Base-by-base conservation (phyloP, 2,797 vertebrate species). In the Callimico goeldii region DNA sequence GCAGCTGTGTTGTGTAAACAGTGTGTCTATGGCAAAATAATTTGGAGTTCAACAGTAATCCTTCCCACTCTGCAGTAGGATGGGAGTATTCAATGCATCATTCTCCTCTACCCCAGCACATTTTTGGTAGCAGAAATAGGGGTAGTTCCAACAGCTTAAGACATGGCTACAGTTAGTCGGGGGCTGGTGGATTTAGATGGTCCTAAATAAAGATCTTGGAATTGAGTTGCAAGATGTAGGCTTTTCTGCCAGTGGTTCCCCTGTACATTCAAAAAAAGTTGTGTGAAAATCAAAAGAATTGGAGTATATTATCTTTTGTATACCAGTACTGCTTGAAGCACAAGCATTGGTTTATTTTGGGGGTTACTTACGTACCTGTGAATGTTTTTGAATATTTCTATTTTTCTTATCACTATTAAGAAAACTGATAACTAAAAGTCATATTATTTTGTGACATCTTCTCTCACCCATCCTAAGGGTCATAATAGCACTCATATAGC, bases 1-100 rank as follows among this genome's bases (percentile, higher is more conserved):
- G 80, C 95, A 96, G 89, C 93, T 97, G 97, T 91, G 93, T 88
- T 96, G 86, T 97, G 80, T 91, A 97, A 96, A 97, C 96, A 97
- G 15, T 26, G 70, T 94, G 88, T 96, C 91, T 96, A 58, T 81
- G 86, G 91, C 41, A 97, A 97, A 96, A 95, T 97, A 52, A 70
- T 97, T 93, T 93, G 75, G 43, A 97, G 43, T 89, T 93, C 57
- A 58, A 57, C 13, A 94, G 28, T 82, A 93, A 82, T 83, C 67
- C 58, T 86, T 91, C 48, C 79, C 41, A 20, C 33, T 90, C 46
- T 85, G 36, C 14, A 76, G 48, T 55, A 79, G 30, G 20, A 88
- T 88, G 50, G 12, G n/a, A 22, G 4, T 67, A 79, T 77, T 94
- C 64, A 76, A 80, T 1, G 50, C 9, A 52, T 3, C 7, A 4